Evolutionary conservation across 2,113 vertebrate species (phyloP).

Genomic region (Oryzias celebensis): DNA sequence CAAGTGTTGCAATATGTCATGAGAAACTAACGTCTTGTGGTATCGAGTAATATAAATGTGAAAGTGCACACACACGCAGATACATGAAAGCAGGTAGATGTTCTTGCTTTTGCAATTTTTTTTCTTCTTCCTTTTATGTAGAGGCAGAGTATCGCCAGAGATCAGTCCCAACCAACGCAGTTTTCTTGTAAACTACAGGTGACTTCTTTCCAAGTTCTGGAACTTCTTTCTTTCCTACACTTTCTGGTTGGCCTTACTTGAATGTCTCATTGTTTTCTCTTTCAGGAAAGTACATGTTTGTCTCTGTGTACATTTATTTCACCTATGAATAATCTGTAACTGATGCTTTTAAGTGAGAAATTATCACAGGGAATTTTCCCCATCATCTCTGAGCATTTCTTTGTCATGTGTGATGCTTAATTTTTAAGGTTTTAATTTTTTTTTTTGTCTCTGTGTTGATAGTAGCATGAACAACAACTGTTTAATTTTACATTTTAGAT

Average conservation of each 20-base stretch:
- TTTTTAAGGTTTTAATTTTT: too few species aligned
- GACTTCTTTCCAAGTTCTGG: conserved; percentile 29
- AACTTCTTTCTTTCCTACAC: conserved; percentile 9
- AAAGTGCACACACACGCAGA: neutral
- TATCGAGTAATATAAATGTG: neutral
- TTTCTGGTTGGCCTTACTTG: conserved; percentile 16
- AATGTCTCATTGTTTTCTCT: conserved; percentile 36
- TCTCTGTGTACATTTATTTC: neutral
- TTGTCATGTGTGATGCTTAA: too few species aligned
- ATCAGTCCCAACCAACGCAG: conserved; percentile 25
- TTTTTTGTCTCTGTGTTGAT: too few species aligned
- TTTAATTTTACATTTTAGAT: too few species aligned
- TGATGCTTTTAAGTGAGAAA: conserved; percentile 2
- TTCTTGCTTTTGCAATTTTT: too few species aligned
- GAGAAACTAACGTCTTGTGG: neutral
- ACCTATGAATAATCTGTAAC: conserved; percentile 1
- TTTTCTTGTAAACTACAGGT: conserved; percentile 66
- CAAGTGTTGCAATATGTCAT: conserved; percentile 16
- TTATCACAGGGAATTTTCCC: neutral
- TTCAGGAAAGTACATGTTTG: conserved; percentile 19
- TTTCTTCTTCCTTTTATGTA: neutral
- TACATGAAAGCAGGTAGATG: neutral
- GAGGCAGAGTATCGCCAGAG: conserved; percentile 13
- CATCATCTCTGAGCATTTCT: too few species aligned
- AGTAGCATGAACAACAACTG: too few species aligned